phyloP scores from a whole-genome alignment of 2,888 invertebrate species.

The Spilarctia lutea region DNA sequence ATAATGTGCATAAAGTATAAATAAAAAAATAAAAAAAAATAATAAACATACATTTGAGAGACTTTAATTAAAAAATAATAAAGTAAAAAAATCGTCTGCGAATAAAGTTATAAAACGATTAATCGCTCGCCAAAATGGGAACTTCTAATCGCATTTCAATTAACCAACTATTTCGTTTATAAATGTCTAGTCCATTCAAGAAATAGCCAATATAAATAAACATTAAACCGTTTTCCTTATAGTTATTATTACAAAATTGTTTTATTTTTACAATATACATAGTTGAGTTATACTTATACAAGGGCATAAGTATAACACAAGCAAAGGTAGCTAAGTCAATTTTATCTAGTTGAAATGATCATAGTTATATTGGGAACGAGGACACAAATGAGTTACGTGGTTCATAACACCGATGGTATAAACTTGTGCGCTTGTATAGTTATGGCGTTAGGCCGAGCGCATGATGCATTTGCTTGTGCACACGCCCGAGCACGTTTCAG shows the following conservation, averaged over 20 bases:
- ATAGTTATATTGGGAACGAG: conserved; percentile 43
- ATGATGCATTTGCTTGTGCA: conserved; percentile 43
- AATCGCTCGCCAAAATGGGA: conserved; percentile 23
- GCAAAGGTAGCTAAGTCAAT: conserved; percentile 35
- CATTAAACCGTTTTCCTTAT: neutral
- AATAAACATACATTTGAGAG: conserved; percentile 7
- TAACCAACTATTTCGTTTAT: conserved; percentile 13
- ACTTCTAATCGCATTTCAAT: conserved; percentile 28
- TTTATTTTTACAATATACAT: conserved; percentile 26
- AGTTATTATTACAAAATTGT: conserved; percentile 20
- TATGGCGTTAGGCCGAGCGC: conserved; percentile 36
- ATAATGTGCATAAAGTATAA: too few species aligned
- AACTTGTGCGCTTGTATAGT: conserved; percentile 12
- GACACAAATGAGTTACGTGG: conserved; percentile 39
- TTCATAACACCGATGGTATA: conserved; percentile 19
- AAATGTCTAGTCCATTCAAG: neutral
- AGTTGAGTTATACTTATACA: too few species aligned
- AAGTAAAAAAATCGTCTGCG: conserved; percentile 22
- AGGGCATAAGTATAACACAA: conserved; percentile 28
- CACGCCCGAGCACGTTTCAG: conserved; percentile 14
- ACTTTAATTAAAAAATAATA: conserved; percentile 38
- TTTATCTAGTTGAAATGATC: conserved; percentile 50
- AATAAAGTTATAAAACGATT: conserved; percentile 40
- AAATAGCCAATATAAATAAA: conserved; percentile 5
- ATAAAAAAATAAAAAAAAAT: too few species aligned